These are phyloP conservation scores for Microtus richardsoni DNA, from an alignment of 2,113 vertebrate species.

Conservation along the genomic window DNA sequence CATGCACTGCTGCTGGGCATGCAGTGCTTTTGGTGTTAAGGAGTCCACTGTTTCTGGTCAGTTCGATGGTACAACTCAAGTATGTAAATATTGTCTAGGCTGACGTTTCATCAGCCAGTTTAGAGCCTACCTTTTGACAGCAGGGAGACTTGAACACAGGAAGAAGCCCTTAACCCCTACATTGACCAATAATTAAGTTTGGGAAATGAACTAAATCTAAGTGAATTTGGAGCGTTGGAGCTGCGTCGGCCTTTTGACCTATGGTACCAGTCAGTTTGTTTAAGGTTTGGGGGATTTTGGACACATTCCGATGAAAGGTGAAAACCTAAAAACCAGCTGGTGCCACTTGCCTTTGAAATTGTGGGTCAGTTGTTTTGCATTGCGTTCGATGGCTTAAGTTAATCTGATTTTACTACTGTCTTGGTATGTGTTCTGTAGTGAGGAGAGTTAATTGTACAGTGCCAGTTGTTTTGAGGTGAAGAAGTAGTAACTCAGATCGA, in stretches of 20 bases:
- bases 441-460: slow-evolving; percentile 78
- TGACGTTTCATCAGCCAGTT: slow-evolving; percentile 66
- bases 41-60: slow-evolving; percentile 54
- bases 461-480: slow-evolving; percentile 79
- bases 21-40: slow-evolving; percentile 6
- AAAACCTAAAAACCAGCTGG: background rate
- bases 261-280: slow-evolving; percentile 37
- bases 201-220: slow-evolving; percentile 45
- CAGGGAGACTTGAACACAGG: slow-evolving; percentile 36
- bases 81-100: slow-evolving; percentile 63
- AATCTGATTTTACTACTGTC: slow-evolving; percentile 68
- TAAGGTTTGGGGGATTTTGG: background rate
- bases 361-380: slow-evolving; percentile 50
- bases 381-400: slow-evolving; percentile 43
- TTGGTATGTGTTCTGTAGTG: slow-evolving; percentile 67
- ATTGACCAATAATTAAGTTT: slow-evolving; percentile 8
- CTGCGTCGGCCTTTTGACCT: background rate
- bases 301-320: background rate
- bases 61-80: slow-evolving; percentile 61
- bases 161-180: slow-evolving; percentile 43
- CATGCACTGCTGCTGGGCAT: background rate
- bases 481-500: slow-evolving; percentile 69
- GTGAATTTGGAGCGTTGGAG: slow-evolving; percentile 27
- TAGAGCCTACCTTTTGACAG: slow-evolving; percentile 63
- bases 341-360: slow-evolving; percentile 17